phyloP scores from a whole-genome alignment of 2,113 vertebrate species.

The Tamias sibiricus region DNA sequence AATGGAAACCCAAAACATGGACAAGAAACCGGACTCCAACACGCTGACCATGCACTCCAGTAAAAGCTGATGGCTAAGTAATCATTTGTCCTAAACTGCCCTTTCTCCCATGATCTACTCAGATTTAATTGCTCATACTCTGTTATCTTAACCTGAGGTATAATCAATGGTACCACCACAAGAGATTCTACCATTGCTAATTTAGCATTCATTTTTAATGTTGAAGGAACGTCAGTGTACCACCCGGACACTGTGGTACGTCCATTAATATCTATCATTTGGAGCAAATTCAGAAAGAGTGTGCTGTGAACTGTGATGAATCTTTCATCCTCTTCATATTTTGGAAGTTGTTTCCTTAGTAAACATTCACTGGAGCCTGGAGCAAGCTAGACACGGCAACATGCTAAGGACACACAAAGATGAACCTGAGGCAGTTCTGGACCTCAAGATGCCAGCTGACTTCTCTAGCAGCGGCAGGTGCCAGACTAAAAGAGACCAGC shows the following conservation, averaged over 20 bases:
- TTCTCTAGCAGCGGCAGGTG: not conserved
- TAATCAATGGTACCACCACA: not conserved
- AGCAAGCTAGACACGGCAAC: no score
- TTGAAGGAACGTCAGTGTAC: not conserved
- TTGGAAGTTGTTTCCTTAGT: no score
- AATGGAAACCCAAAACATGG: not conserved
- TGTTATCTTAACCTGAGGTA: conserved; percentile 15
- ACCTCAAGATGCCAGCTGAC: not conserved
- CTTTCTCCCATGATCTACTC: conserved; percentile 39
- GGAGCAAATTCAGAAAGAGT: no score
- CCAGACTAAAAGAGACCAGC: not conserved
- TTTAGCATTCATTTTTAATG: conserved; percentile 44
- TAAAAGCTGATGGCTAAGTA: conserved; percentile 2
- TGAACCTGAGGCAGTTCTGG: not conserved
- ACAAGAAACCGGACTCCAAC: conserved; percentile 23
- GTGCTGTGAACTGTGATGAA: no score
- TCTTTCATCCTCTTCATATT: no score
- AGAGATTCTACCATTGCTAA: conserved; percentile 33
- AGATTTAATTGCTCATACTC: conserved; percentile 18
- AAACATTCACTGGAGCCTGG: no score
- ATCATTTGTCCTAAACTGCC: conserved; percentile 25
- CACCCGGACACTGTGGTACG: no score
- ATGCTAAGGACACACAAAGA: not conserved
- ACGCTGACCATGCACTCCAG: not conserved
- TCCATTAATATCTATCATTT: no score